phyloP scores from a whole-genome alignment of 1,140 invertebrate genomes.

The Zeugodacus cucurbitae region DNA sequence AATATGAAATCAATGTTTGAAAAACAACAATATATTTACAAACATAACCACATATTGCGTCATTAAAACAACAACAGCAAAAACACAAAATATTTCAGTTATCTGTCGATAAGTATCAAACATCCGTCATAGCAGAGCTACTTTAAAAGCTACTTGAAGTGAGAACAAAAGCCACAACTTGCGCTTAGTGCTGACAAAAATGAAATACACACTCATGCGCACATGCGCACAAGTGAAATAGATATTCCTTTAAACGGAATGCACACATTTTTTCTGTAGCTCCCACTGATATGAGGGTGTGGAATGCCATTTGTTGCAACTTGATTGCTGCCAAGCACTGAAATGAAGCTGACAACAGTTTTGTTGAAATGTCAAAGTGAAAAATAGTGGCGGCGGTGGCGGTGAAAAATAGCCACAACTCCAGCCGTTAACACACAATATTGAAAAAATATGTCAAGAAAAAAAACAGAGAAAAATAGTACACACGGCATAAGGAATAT shows the following conservation, averaged over 20 bases:
- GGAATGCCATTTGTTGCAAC: background rate
- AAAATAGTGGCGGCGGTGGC: background rate
- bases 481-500: background rate
- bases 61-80: no score
- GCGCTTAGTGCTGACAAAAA: background rate
- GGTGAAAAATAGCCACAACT: constrained; percentile 13
- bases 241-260: no score
- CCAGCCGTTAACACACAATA: background rate
- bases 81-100: no score
- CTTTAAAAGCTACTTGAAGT: background rate
- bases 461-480: background rate
- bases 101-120: background rate
- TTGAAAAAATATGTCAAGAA: background rate
- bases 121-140: background rate
- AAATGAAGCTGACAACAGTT: constrained; percentile 5
- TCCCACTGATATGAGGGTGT: background rate
- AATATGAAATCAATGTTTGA: background rate
- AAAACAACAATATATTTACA: background rate
- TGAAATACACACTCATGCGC: background rate
- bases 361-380: constrained; percentile 27
- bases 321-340: background rate
- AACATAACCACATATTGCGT: background rate
- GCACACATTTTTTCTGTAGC: no score
- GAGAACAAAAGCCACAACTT: background rate
- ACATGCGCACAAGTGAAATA: no score